phyloP scores from a whole-genome alignment of 2,797 vertebrate species.

The Mormyrops attenuatus region DNA sequence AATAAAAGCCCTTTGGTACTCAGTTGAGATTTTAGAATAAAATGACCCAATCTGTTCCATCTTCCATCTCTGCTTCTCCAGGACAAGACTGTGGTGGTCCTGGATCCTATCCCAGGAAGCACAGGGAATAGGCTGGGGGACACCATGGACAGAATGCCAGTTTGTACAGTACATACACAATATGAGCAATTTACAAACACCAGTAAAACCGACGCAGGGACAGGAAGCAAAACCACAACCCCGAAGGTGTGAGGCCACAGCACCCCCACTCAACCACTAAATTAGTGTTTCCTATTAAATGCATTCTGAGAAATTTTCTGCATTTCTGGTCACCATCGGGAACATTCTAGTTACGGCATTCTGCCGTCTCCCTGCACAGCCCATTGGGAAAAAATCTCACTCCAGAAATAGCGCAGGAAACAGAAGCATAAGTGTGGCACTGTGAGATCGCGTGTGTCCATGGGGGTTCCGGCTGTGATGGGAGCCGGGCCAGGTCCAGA shows the following conservation, averaged over 20 bases:
- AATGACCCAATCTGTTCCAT: background rate
- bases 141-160: background rate
- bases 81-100: background rate
- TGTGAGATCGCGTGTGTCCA: background rate
- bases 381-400: background rate
- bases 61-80: background rate
- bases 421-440: background rate
- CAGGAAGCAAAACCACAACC: background rate
- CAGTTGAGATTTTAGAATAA: background rate
- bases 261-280: background rate
- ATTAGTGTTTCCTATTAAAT: background rate
- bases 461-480: background rate
- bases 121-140: background rate
- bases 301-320: background rate
- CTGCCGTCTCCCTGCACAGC: background rate
- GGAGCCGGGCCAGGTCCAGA: background rate
- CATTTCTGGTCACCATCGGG: background rate
- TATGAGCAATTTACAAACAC: background rate
- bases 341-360: background rate
- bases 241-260: background rate
- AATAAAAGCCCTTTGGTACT: background rate
- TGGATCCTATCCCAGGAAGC: background rate
- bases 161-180: background rate
- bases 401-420: background rate
- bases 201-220: background rate